Evolutionary conservation across 2,113 vertebrate species (phyloP).

Genomic region (Oncorhynchus keta): DNA sequence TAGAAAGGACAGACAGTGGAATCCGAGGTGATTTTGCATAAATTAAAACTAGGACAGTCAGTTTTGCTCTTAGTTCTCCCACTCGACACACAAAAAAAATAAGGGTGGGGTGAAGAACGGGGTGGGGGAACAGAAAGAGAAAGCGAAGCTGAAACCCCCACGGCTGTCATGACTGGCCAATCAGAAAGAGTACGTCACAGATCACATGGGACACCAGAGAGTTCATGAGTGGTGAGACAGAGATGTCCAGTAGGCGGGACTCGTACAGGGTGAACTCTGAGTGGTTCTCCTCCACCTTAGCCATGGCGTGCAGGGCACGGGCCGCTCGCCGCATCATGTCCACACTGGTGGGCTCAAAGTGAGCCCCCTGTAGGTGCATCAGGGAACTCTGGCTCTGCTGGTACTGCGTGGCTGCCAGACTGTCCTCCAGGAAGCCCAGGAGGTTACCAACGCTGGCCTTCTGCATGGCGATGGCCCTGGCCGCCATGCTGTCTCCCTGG

Average conservation of each 20-base stretch:
- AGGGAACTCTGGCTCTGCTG: constrained; percentile 92
- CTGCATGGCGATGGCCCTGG: constrained; percentile 92
- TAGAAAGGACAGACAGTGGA: constrained; percentile 88
- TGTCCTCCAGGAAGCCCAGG: constrained; percentile 97
- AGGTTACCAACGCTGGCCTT: constrained; percentile 97
- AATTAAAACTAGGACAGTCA: constrained; percentile 85
- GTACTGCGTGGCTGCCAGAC: constrained; percentile 95
- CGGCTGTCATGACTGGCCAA: constrained; percentile 99
- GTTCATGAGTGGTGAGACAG: constrained; percentile 98
- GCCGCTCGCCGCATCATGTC: constrained; percentile 99
- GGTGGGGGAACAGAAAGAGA: constrained; percentile 13
- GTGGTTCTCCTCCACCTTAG: constrained; percentile 98
- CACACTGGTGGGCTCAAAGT: constrained; percentile 96
- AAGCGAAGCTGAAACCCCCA: constrained; percentile 64
- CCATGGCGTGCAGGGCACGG: constrained; percentile 92
- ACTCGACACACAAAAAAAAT: constrained; percentile 78
- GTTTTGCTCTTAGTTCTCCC: constrained; percentile 83
- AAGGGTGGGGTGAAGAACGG: not conserved
- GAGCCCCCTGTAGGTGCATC: constrained; percentile 88
- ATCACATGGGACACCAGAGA: constrained; percentile 97
- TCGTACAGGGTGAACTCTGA: constrained; percentile 98
- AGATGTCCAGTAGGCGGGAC: constrained; percentile 97
- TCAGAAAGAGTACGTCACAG: constrained; percentile 98
- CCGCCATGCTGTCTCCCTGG: constrained; percentile 92
- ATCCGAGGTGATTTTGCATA: constrained; percentile 99